phyloP scores from a whole-genome alignment of 2,113 vertebrate species.

The Dolichallabes microphthalmus region DNA sequence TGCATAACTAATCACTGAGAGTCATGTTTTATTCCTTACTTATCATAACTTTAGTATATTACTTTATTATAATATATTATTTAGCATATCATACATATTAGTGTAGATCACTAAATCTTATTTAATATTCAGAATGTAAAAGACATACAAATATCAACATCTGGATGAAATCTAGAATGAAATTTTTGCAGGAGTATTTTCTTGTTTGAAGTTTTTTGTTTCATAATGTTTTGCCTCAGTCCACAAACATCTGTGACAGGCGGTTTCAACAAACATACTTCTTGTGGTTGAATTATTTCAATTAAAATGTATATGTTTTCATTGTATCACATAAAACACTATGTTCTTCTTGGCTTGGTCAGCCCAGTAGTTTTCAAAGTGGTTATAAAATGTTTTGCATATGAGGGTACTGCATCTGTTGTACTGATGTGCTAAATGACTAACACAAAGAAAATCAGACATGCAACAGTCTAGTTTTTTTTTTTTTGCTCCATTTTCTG shows the following conservation, averaged over 20 bases:
- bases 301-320: constrained; percentile 2
- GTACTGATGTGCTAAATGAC: constrained; percentile 59
- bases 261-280: not conserved
- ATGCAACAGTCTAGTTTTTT: constrained; percentile 56
- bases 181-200: not conserved
- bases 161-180: not conserved
- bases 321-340: constrained; percentile 4
- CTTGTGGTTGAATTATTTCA: not conserved
- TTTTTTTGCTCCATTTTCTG: not conserved
- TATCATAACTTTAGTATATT: not conserved
- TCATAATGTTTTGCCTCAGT: not conserved
- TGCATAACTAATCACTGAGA: not conserved
- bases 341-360: constrained; percentile 45
- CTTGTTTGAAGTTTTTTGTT: not conserved
- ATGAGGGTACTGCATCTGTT: constrained; percentile 58
- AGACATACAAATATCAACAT: not conserved
- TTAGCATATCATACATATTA: no score
- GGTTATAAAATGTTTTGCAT: constrained; percentile 55
- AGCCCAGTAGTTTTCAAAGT: constrained; percentile 52
- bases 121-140: not conserved
- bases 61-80: no score
- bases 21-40: not conserved
- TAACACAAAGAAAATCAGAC: constrained; percentile 63
- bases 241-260: not conserved
- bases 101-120: not conserved